Percentiles rank a stretch among this genome's conserved stretches.
Evolutionary conservation across 2,113 vertebrate species (phyloP).

Genomic region (Platichthys stellatus): DNA sequence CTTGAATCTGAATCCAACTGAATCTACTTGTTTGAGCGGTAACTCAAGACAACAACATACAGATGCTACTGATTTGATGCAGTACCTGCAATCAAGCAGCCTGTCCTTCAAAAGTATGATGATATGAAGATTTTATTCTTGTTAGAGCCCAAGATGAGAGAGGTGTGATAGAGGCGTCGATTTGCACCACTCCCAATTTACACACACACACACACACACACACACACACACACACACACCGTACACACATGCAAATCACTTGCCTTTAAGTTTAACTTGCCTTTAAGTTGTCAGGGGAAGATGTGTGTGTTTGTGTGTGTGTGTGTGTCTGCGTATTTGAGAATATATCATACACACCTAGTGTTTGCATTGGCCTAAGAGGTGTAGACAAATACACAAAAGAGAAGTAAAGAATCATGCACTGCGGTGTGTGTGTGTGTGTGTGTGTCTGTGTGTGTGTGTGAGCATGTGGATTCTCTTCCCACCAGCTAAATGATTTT

Average conservation of each 20-base stretch:
- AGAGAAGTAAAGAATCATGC: slow-evolving; percentile 57
- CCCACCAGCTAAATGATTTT: slow-evolving; percentile 71
- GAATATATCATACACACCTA: slow-evolving; percentile 60
- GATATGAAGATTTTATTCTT: slow-evolving; percentile 15
- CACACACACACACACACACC: slow-evolving; percentile 9
- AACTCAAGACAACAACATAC: slow-evolving; percentile 1
- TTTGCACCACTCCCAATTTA: neutral
- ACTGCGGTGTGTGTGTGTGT: slow-evolving; percentile 39
- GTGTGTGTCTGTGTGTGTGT: neutral
- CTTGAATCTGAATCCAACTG: slow-evolving; percentile 12
- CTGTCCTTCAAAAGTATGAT: neutral
- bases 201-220: slow-evolving; percentile 8
- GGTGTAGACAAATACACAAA: slow-evolving; percentile 63
- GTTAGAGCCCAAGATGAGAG: slow-evolving; percentile 8
- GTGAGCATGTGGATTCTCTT: slow-evolving; percentile 51
- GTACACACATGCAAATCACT: slow-evolving; percentile 21
- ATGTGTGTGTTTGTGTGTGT: slow-evolving; percentile 3
- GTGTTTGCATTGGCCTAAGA: slow-evolving; percentile 74
- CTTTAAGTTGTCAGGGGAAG: slow-evolving; percentile 11
- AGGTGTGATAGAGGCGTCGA: neutral
- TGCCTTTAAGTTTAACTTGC: slow-evolving; percentile 38
- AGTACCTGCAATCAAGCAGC: slow-evolving; percentile 6
- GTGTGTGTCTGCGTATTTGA: neutral
- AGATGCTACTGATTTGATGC: neutral
- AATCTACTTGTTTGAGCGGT: slow-evolving; percentile 21